phyloP scores from a whole-genome alignment of 2,797 vertebrate species.

The Limosa lapponica region DNA sequence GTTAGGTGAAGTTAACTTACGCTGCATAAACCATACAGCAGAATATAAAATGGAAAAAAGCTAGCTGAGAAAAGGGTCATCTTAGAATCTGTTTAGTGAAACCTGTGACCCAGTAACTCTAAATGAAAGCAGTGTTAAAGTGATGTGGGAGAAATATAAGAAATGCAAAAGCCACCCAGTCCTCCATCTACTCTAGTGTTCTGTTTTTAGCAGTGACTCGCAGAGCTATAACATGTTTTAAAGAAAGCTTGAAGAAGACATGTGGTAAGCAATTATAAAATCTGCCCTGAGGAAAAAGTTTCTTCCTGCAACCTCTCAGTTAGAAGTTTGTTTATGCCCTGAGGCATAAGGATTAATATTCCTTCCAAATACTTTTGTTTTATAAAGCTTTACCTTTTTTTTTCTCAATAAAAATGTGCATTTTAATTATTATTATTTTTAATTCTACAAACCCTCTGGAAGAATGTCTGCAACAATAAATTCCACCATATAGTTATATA shows the following conservation, averaged over 20 bases:
- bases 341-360: constrained; percentile 4
- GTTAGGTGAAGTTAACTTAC: background rate
- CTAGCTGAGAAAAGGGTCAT: background rate
- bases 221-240: background rate
- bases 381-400: background rate
- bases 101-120: background rate
- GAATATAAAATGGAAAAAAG: background rate
- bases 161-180: background rate
- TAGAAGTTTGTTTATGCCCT: constrained; percentile 21
- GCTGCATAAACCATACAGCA: background rate
- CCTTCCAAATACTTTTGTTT: background rate
- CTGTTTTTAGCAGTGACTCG: constrained; percentile 9
- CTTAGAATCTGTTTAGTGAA: constrained; percentile 1
- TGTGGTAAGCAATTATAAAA: constrained; percentile 24
- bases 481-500: background rate
- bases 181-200: background rate
- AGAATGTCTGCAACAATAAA: background rate
- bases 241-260: constrained; percentile 18
- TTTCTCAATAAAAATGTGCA: background rate
- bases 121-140: background rate
- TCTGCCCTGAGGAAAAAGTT: constrained; percentile 23
- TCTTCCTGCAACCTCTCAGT: background rate
- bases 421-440: background rate
- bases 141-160: background rate
- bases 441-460: background rate